Percentiles rank a stretch among this genome's conserved stretches.
These are phyloP conservation scores for Spodoptera littoralis DNA, from an alignment of 2,888 invertebrate species.

Conservation along the genomic window DNA sequence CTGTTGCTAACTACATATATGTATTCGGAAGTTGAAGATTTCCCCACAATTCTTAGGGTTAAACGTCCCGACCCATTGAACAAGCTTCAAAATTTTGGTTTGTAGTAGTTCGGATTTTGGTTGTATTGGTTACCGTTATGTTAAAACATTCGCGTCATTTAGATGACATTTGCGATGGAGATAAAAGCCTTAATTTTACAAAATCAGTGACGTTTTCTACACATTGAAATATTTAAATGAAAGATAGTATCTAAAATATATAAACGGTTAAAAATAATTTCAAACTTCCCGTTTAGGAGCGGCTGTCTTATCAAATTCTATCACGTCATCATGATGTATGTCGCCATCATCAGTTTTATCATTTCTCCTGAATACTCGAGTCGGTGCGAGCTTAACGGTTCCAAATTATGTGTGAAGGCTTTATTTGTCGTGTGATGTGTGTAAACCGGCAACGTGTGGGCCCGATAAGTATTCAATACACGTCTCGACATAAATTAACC, in stretches of 20 bases:
- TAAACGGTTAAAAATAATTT: conserved; percentile 61
- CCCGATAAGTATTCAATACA: conserved; percentile 67
- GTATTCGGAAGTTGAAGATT: conserved; percentile 38
- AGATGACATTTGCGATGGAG: too few relatives aligned
- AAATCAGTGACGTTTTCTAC: too few relatives aligned
- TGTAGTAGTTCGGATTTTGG: too few relatives aligned
- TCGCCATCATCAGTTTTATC: conserved; percentile 67
- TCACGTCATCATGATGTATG: conserved; percentile 54
- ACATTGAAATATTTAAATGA: too few relatives aligned
- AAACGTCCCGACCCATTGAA: too few relatives aligned
- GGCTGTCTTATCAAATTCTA: conserved; percentile 66
- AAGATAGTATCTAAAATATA: too few relatives aligned
- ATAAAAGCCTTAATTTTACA: too few relatives aligned
- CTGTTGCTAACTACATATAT: conserved; percentile 39
- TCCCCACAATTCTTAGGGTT: too few relatives aligned
- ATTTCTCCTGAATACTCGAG: conserved; percentile 66
- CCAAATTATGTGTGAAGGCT: conserved; percentile 64
- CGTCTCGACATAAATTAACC: conserved; percentile 69
- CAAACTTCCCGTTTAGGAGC: conserved; percentile 63
- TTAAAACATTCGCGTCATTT: too few relatives aligned
- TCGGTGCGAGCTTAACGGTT: conserved; percentile 63
- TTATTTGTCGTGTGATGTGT: conserved; percentile 60
- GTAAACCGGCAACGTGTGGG: conserved; percentile 56
- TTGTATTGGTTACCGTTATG: too few relatives aligned
- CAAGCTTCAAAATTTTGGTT: too few relatives aligned